Percentiles rank a stretch among this genome's conserved stretches.
These are phyloP conservation scores for Parauchenoglanis punctatus DNA, from an alignment of 2,797 vertebrate genomes.

Conservation along the genomic window DNA sequence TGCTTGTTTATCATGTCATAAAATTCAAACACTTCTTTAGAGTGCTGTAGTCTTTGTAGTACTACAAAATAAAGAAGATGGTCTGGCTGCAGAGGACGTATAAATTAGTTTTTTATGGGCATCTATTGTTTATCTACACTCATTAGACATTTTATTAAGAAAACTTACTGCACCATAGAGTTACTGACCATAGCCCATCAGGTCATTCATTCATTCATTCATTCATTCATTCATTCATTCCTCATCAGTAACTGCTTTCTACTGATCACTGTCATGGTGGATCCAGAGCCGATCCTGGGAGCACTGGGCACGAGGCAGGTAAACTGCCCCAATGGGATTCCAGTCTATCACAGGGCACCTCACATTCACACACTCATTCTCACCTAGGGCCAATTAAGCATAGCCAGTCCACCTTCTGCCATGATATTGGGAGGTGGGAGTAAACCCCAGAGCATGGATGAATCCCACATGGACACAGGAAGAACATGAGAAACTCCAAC, in stretches of 20 bases:
- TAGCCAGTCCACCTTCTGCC: neutral
- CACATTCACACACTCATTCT: neutral
- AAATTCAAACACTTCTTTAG: neutral
- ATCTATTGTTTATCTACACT: neutral
- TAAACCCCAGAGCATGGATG: neutral
- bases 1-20: constrained; percentile 27
- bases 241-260: neutral
- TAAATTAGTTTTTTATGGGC: neutral
- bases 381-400: neutral
- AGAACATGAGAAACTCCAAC: neutral
- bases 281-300: neutral
- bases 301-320: neutral
- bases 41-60: neutral
- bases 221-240: neutral
- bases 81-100: neutral
- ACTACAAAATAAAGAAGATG: neutral
- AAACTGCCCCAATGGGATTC: neutral
- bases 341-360: neutral
- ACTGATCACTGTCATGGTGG: neutral
- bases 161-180: neutral
- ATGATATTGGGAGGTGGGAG: neutral
- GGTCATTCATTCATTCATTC: neutral
- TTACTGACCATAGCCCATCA: neutral
- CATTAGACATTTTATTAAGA: neutral
- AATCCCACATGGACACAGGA: neutral